Conservation (phyloP, 2,888 invertebrate species). For the Nezara viridula region DNA sequence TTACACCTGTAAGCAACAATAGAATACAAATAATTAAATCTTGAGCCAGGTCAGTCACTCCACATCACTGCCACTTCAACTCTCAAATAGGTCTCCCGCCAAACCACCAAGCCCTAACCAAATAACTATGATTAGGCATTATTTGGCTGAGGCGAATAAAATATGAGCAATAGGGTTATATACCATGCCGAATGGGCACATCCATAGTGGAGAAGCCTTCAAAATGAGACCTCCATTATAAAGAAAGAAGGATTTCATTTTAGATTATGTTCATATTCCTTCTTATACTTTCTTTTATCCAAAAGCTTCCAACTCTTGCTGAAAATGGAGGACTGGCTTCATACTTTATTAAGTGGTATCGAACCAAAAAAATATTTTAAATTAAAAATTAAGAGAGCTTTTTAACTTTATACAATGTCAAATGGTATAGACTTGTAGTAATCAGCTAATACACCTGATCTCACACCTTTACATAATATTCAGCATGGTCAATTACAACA, state of each 20-base stretch:
- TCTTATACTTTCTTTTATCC: constrained; percentile 24
- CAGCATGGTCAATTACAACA: constrained; percentile 49
- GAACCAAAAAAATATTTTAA: background rate
- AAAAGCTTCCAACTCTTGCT: constrained; percentile 51
- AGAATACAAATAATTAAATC: constrained; percentile 26
- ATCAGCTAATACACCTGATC: constrained; percentile 48
- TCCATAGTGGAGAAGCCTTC: constrained; percentile 39
- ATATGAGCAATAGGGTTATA: constrained; percentile 30
- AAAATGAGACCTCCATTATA: constrained; percentile 38
- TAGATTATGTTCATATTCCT: background rate
- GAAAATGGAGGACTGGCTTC: constrained; percentile 50
- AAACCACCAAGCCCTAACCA: constrained; percentile 18
- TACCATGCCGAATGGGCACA: constrained; percentile 28
- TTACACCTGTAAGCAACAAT: constrained; percentile 41
- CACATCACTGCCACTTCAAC: constrained; percentile 8
- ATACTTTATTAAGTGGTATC: constrained; percentile 23
- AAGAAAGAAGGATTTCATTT: constrained; percentile 37
- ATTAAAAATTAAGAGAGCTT: constrained; percentile 44
- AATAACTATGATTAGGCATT: background rate
- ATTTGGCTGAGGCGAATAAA: background rate
- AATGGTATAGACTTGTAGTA: constrained; percentile 42
- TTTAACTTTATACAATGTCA: constrained; percentile 47
- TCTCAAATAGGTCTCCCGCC: constrained; percentile 19
- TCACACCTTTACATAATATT: constrained; percentile 24
- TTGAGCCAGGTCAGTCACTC: constrained; percentile 16